Evolutionary conservation across 1,140 invertebrate genomes (phyloP).

Genomic region (Tetragnatha versicolor): DNA sequence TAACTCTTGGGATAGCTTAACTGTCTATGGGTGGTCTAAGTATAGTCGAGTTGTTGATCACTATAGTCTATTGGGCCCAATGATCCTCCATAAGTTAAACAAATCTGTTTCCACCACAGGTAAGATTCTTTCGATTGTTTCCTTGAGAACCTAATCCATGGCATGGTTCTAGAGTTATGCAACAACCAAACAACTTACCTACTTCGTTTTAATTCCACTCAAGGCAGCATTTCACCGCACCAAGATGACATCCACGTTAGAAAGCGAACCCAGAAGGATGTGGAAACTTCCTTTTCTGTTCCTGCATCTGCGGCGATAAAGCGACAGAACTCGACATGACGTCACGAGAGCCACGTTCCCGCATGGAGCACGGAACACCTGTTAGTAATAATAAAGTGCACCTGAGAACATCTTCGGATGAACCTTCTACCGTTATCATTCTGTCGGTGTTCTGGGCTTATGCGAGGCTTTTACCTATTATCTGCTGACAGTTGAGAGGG

Average conservation of each 20-base stretch:
- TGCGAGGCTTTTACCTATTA: background rate
- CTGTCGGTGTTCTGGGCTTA: too few species aligned
- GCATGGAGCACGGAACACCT: conserved; percentile 38
- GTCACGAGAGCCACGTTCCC: conserved; percentile 29
- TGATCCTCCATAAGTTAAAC: too few species aligned
- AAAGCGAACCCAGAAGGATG: background rate
- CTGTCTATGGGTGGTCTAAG: too few species aligned
- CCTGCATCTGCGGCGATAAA: background rate
- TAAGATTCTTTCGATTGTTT: too few species aligned
- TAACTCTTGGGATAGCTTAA: too few species aligned
- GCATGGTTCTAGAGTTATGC: too few species aligned
- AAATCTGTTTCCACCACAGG: too few species aligned
- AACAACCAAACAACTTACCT: too few species aligned
- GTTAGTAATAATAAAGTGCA: conserved; percentile 20
- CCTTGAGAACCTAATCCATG: too few species aligned
- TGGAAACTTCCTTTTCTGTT: conserved; percentile 7
- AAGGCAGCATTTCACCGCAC: background rate
- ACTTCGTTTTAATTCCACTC: background rate
- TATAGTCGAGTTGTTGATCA: too few species aligned
- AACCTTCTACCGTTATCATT: conserved; percentile 5
- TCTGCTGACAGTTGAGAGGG: background rate
- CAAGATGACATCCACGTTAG: background rate
- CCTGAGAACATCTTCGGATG: background rate
- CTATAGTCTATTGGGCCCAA: too few species aligned
- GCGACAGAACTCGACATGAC: conserved; percentile 22